A percentile compares a stretch with the other conserved stretches of the same genome.
phyloP scores from a whole-genome alignment of 2,797 vertebrate genomes.

The Falco peregrinus region DNA sequence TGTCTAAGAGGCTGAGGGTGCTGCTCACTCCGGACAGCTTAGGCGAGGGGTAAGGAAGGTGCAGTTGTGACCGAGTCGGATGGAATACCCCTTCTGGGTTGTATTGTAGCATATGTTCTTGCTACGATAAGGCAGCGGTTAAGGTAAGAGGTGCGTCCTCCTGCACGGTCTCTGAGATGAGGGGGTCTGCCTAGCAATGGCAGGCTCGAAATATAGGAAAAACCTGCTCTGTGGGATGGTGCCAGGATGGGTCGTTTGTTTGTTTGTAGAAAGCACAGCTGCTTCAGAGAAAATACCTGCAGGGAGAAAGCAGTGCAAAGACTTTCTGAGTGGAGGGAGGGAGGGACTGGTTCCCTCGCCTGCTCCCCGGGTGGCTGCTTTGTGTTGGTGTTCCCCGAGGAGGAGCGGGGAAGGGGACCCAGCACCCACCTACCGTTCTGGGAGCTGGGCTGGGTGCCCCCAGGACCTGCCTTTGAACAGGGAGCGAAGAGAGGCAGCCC shows the following conservation, averaged over 20 bases:
- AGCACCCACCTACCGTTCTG: neutral
- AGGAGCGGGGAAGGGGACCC: neutral
- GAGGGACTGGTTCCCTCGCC: neutral
- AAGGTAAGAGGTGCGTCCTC: neutral
- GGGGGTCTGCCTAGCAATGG: neutral
- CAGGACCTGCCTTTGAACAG: neutral
- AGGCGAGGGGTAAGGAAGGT: neutral
- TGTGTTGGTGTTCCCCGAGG: neutral
- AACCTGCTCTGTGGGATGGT: neutral
- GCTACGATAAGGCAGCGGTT: too few relatives aligned
- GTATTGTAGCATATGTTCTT: neutral
- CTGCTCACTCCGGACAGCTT: rapidly evolving
- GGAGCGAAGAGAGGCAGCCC: neutral
- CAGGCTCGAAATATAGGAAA: neutral
- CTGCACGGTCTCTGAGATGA: neutral
- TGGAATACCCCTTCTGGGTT: neutral
- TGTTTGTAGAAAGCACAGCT: neutral
- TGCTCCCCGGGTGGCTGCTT: neutral
- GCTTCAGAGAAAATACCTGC: neutral
- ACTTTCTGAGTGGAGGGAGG: neutral
- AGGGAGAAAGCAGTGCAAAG: neutral
- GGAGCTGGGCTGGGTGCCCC: neutral
- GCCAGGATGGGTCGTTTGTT: neutral
- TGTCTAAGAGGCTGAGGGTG: too few relatives aligned
- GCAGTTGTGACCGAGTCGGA: neutral